Evolutionary conservation across 1,140 invertebrate genomes (phyloP), one percentile per base, ranked within the genome.

Genomic region (Zaprionus lachaisei): DNA sequence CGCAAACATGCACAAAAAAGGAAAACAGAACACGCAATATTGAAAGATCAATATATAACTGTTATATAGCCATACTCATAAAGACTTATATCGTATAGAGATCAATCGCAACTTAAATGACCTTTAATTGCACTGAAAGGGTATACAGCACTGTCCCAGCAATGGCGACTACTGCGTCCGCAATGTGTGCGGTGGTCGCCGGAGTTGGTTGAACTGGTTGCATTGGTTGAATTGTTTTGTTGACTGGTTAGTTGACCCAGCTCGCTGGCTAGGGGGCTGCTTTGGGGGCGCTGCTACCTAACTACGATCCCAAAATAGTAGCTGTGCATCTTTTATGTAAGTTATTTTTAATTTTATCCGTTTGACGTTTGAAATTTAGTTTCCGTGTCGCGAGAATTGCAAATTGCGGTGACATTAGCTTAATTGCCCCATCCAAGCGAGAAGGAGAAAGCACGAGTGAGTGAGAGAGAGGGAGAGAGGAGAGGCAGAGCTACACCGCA

Each of bases 261-360:
- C n/a, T 41, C 15, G 38, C 14, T n/a, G 38, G 12, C 38, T 11
- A 34, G 31, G 31, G 31, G 31, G 15, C 38, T n/a, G 14, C 38
- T 5, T 41, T 11, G 31, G 31, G 31, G 31, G 31, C 31, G 9
- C 31, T 34, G 38, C 4, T 41, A n/a, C 14, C 15, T 51, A 49
- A 6, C 47, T 22, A 4, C 11, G 17, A 51, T 9, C 9, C 20
- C 17, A 2, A 51, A 51, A 51, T 56, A 44, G 31, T 28, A 44
- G 31, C 17, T 66, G 58, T 47, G 55, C 26, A 34, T 70, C 62
- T 61, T 71, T 61, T 67, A 51, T 80, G 31, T 61, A 65, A 61
- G 24, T 58, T 70, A 79, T 68, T 85, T 79, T 58, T 56, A 79
- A 85, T 81, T 81, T 81, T 72, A 81, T 81, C 76, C 65, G 77